Conservation (phyloP, 2,888 invertebrate genomes). For the Polylopha cassiicola region DNA sequence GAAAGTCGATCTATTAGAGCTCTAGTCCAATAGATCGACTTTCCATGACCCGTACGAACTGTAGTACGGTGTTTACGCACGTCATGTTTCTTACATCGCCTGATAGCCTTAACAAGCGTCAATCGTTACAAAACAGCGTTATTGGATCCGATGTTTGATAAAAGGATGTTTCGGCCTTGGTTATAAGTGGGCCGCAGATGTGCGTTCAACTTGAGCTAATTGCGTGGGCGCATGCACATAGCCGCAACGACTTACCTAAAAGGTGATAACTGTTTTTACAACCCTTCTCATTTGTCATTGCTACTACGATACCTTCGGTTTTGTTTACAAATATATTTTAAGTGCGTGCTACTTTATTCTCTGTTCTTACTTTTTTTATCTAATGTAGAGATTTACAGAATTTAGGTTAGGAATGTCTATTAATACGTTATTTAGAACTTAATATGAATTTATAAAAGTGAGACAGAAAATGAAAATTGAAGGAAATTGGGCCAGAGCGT, state of each 20-base stretch:
- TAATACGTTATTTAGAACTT: too few species aligned
- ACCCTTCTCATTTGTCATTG: slow-evolving; percentile 12
- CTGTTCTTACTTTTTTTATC: too few species aligned
- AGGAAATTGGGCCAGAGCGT: too few species aligned
- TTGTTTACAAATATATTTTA: too few species aligned
- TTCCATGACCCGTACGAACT: too few species aligned
- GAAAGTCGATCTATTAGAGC: too few species aligned
- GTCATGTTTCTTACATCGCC: slow-evolving; percentile 29
- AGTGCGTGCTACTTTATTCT: too few species aligned
- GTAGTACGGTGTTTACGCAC: neutral
- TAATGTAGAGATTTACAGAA: too few species aligned
- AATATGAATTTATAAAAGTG: too few species aligned
- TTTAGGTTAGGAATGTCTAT: too few species aligned
- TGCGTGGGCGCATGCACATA: slow-evolving; percentile 37
- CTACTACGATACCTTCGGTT: neutral
- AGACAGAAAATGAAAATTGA: too few species aligned
- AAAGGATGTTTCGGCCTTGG: slow-evolving; percentile 57
- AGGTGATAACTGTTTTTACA: slow-evolving; percentile 7
- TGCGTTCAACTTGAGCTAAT: slow-evolving; percentile 31
- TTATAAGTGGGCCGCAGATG: slow-evolving; percentile 60
- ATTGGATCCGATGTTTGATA: slow-evolving; percentile 46
- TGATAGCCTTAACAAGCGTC: slow-evolving; percentile 39
- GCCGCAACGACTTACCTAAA: neutral
- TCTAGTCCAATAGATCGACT: too few species aligned
- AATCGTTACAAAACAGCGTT: slow-evolving; percentile 44